These are phyloP conservation scores for Dolichotis patagonum DNA, from an alignment of 2,113 vertebrate genomes.

Conservation along the genomic window DNA sequence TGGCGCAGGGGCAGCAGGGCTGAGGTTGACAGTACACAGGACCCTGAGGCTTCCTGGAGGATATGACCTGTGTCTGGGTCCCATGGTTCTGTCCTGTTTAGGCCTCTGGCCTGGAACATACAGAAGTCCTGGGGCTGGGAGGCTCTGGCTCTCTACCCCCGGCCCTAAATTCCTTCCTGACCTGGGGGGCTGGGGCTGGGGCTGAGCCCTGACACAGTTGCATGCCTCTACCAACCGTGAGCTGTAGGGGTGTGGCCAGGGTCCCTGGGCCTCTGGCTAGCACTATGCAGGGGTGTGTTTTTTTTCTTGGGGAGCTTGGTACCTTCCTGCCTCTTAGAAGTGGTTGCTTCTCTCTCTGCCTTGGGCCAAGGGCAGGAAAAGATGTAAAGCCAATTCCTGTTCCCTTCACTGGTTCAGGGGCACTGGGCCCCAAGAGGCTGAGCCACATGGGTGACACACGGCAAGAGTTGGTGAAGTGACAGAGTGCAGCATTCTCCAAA, in stretches of 20 bases:
- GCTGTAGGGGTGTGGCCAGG: background rate
- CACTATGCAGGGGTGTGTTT: background rate
- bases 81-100: background rate
- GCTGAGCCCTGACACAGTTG: background rate
- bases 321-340: background rate
- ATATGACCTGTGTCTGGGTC: background rate
- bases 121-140: background rate
- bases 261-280: background rate
- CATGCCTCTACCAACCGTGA: background rate
- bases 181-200: background rate
- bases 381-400: background rate
- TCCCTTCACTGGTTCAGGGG: background rate
- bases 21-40: background rate
- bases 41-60: background rate
- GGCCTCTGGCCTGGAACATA: background rate
- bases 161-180: slow-evolving; percentile 34
- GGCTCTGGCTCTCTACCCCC: background rate
- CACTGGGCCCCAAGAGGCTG: background rate
- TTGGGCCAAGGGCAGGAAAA: background rate
- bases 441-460: background rate
- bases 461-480: background rate
- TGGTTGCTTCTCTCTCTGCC: background rate
- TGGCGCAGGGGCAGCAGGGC: background rate
- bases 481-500: background rate
- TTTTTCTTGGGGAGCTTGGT: background rate